Base-by-base conservation (phyloP, 2,113 vertebrate genomes). In the Reinhardtius hippoglossoides region DNA sequence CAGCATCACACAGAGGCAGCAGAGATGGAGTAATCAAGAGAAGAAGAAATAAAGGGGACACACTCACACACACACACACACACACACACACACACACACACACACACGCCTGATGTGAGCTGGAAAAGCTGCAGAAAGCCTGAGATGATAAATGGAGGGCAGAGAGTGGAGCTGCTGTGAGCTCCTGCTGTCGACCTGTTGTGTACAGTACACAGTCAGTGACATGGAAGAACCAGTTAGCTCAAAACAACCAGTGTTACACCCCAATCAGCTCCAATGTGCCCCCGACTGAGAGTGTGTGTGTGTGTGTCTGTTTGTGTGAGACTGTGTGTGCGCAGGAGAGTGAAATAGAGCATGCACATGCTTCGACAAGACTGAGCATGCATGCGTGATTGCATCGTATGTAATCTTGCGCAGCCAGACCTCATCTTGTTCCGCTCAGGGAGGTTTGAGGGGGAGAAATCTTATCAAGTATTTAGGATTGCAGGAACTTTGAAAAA, bases 401-500 rank as follows among this genome's bases (percentile, higher is more conserved):
- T 68, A 69, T 84, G 69, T 66, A 63, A 87, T 77, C 76, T 80
- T 63, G 71, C 76, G 73, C 61, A 81, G 62, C 23, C 79, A 75
- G 88, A 86, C 74, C 67, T 88, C 68, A 58, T 81, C 78, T 81
- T 60, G 58, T 80, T 57, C 26, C 3, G 26, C 81, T 74, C 58
- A 55, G 88, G 58, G 71, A 81, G 69, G 56, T 75, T 68, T 42
- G 8, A 31, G 26, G 27, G 35, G 67, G 68, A 1, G 37, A 62
- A 71, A 18, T 78, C 81, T 83, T 83, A 86, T 89, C 83, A 82
- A 85, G 88, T 63, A 58, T 74, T 81, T 62, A 67, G 55, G 63
- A 82, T 50, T 77, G 68, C 21, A 0, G 55, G 35, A 85, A 54
- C 71, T 44, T 44, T 71, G 62, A 14, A 81, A 85, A 85, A 76